Evolutionary conservation across 2,113 vertebrate genomes (phyloP), one percentile per base, ranked within the genome.

Genomic region (Beaufortia kweichowensis): DNA sequence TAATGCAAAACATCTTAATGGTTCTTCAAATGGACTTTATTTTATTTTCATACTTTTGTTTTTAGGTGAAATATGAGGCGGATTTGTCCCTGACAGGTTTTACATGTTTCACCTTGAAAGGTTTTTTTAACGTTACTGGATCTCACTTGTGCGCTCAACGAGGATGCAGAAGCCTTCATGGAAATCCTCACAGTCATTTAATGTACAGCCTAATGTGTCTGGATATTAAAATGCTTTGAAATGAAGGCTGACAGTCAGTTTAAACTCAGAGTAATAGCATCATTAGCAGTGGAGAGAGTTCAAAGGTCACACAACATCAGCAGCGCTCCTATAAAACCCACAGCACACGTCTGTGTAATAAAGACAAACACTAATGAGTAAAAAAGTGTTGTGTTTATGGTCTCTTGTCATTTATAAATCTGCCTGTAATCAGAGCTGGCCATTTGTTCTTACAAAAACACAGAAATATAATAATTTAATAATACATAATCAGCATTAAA

Each of bases 201-300:
- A 56, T n/a, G n/a, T n/a, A 50, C 64, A 26, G 43, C 26, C 10
- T n/a, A 31, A 29, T 53, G 17, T 21, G 12, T 0, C 43, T 23
- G 29, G 7, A 35, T 35, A 56, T 70, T 14, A 39, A 69, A 50
- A 35, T 12, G 5, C 29, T 39, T 24, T 56, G 9, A 39, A 31
- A 35, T 56, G 50, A 55, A 39, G 8, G 48, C n/a, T 24, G 29
- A 70, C 48, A 70, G 67, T 70, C 48, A 10, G 6, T 70, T 55
- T 56, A 33, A 53, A 70, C 29, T 56, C 31, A 39, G 28, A 70
- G 50, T 70, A 70, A 70, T 70, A 31, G 3, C 48, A 24, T 56
- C 67, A 70, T 56, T 70, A 70, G 67, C 67, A 23, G 48, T 3
- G n/a, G 48, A 39, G 10, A 55, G 67, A 39, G 50, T 7, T 70